Evolutionary conservation across 53 echinoderm and acorn worm genomes (phyloP).

Genomic region (Paracentrotus lividus): DNA sequence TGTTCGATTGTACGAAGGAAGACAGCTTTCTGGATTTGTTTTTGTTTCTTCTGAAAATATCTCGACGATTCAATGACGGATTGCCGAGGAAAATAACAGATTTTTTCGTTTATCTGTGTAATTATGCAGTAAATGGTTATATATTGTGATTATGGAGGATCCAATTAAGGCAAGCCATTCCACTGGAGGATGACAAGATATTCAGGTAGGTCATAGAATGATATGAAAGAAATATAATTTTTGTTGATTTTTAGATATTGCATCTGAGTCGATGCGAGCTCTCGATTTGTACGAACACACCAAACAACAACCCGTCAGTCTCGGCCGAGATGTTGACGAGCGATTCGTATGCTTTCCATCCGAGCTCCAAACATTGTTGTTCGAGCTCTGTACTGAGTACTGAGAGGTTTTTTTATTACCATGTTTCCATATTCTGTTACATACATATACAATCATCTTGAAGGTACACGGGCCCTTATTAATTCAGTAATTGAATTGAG

Average conservation of each 20-base stretch:
- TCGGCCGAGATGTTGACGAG: slow-evolving; percentile 15
- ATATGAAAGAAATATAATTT: background rate
- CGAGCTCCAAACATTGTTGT: background rate
- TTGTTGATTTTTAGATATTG: background rate
- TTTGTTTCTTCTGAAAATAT: background rate
- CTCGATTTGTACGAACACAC: background rate
- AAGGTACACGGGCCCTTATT: too few species aligned
- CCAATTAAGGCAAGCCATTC: background rate
- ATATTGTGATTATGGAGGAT: background rate
- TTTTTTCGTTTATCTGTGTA: background rate
- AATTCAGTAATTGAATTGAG: too few species aligned
- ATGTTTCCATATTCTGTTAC: too few species aligned
- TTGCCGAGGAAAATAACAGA: background rate
- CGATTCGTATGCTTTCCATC: background rate
- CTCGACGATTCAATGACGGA: too few species aligned
- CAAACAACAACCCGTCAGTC: background rate
- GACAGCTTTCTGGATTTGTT: background rate
- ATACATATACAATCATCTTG: too few species aligned
- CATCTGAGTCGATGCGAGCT: background rate
- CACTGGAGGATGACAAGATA: background rate
- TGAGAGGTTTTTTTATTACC: too few species aligned
- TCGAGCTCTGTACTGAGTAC: too few species aligned
- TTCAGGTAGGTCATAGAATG: background rate
- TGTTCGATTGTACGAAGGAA: background rate
- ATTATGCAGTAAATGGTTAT: background rate